Percentiles rank a stretch among this genome's conserved stretches.
phyloP scores from a whole-genome alignment of 2,113 vertebrate species.

The Brienomyrus brachyistius region DNA sequence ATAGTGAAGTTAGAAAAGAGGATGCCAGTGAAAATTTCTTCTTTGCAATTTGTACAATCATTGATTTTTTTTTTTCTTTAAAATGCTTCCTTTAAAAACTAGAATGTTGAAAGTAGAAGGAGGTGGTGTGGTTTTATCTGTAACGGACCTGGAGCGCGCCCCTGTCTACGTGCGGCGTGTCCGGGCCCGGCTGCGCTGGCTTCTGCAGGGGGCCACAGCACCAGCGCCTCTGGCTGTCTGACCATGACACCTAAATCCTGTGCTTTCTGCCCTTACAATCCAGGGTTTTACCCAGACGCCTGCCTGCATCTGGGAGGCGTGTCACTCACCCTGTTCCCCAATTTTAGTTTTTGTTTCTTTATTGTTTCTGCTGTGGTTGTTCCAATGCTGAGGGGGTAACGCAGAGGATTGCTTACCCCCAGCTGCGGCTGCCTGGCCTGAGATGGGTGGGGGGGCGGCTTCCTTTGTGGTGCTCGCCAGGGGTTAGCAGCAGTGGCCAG shows the following conservation, averaged over 20 bases:
- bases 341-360: background rate
- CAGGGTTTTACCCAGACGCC: background rate
- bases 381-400: background rate
- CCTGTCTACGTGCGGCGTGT: background rate
- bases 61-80: background rate
- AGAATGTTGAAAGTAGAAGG: background rate
- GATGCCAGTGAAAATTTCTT: background rate
- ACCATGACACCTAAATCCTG: background rate
- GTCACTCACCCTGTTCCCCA: background rate
- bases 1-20: background rate
- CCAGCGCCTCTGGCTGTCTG: background rate
- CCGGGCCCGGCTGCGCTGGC: too few relatives aligned
- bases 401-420: background rate
- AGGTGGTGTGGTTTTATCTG: background rate
- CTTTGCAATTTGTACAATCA: background rate
- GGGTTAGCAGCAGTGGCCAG: background rate
- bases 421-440: background rate
- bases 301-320: background rate
- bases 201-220: background rate
- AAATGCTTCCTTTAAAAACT: background rate
- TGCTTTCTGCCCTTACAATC: background rate
- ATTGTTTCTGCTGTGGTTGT: background rate
- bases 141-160: background rate
- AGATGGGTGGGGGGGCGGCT: background rate
- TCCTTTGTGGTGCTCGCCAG: background rate